Evolutionary conservation across 2,113 vertebrate species (phyloP).

Genomic region (Brienomyrus brachyistius): DNA sequence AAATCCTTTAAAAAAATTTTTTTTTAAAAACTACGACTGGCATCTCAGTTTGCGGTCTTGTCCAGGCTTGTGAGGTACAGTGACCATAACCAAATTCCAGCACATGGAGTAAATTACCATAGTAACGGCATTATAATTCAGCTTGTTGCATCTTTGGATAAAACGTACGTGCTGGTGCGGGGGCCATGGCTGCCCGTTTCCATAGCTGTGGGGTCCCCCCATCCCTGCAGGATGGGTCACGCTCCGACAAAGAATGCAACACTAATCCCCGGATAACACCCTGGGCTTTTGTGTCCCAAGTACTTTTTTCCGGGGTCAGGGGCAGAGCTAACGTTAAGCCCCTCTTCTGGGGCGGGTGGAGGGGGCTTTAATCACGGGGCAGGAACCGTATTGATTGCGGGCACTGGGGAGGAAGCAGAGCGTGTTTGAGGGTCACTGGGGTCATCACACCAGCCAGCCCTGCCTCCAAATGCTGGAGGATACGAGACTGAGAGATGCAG

Average conservation of each 20-base stretch:
- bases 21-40: not conserved
- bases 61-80: not conserved
- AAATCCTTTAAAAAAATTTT: not conserved
- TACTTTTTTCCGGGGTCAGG: not conserved
- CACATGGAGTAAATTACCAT: not conserved
- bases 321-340: not conserved
- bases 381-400: not conserved
- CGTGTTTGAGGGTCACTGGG: not conserved
- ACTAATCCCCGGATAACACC: constrained; percentile 2
- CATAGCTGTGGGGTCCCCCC: not conserved
- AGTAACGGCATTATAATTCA: not conserved
- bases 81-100: not conserved
- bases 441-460: not conserved
- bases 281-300: not conserved
- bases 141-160: not conserved
- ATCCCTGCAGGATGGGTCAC: not conserved
- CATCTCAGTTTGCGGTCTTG: not conserved
- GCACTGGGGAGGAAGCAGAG: not conserved
- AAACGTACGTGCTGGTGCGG: not conserved
- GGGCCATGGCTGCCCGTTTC: not conserved
- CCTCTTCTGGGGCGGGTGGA: not conserved
- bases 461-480: not conserved
- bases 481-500: not conserved
- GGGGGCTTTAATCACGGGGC: not conserved
- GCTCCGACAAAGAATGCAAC: not conserved